Conservation (phyloP, 1,140 invertebrate genomes). For the Venturia canescens region DNA sequence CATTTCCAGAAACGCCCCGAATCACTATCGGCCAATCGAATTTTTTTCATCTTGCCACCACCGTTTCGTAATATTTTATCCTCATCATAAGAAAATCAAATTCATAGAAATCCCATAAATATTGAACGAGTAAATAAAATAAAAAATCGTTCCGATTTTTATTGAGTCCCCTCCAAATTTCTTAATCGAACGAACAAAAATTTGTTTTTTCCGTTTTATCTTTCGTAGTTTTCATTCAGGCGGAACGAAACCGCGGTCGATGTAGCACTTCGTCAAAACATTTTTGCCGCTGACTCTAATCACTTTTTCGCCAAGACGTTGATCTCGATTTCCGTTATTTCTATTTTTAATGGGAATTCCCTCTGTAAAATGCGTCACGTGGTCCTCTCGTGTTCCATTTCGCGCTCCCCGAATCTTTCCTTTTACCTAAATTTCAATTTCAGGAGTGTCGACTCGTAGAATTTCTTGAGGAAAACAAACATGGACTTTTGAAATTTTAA, state of each 20-base stretch:
- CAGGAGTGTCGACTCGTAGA: no score
- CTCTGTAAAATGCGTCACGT: constrained; percentile 6
- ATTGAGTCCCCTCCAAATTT: no score
- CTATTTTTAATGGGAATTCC: constrained; percentile 23
- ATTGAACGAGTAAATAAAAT: no score
- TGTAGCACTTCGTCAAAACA: neutral
- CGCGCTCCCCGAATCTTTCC: neutral
- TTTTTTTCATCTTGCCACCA: neutral
- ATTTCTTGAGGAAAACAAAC: no score
- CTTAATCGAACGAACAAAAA: no score
- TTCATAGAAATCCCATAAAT: neutral
- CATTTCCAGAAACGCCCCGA: no score
- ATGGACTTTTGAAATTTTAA: no score
- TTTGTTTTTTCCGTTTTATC: no score
- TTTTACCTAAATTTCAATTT: no score
- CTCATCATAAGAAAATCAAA: neutral
- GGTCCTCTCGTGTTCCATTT: neutral
- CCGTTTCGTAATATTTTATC: neutral
- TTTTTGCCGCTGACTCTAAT: neutral
- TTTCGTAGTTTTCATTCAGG: no score
- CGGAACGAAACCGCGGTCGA: neutral
- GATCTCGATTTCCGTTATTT: constrained; percentile 6
- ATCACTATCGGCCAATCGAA: neutral
- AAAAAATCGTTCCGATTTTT: no score
- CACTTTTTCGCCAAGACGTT: neutral